Evolutionary conservation across 2,888 invertebrate species (phyloP), one percentile per base, ranked within the genome.

Genomic region (Scaptomyza caliginosa): DNA sequence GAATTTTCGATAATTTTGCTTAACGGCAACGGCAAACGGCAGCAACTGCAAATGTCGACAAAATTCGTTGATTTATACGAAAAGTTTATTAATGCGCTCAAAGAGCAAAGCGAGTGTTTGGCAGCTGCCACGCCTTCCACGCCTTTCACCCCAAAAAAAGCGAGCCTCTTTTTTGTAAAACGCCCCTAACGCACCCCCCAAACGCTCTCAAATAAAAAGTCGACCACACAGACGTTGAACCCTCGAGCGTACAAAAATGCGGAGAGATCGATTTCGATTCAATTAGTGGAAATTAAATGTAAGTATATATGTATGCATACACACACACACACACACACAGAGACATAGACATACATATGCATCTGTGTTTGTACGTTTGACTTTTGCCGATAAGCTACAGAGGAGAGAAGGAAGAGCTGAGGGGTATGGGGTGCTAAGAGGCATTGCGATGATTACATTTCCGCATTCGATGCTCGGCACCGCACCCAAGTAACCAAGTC

Each of bases 261-360:
- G n/a, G n/a, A 74, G 65, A 80, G 87, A 84, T 84, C 84, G 88
- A 88, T 88, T 83, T 88, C 86, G 77, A 88, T 86, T 88, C 88
- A 88, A 84, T 84, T 84, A 84, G 86, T 86, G 84, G 71, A 88
- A 84, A 88, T 84, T 84, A 84, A 88, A 84, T 88, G 83, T 79
- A 79, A 85, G 85, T 81, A 64, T 85, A 71, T 67, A 67, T 66
- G 50, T 57, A 45, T 60, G 40, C 13, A 49, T 36, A 11, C 50
- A 39, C 8, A 28, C 40, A n/a, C 43, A 43, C 13, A 39, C 23
- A 54, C 49, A 42, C 11, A 32, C 34, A 13, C 11, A 23, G 24
- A 23, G 24, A 40, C 52, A 55, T 46, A 34, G 49, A 55, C 50
- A 34, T 52, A 55, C 50, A 40, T 60, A 58, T 63, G 32, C 59